A percentile compares a stretch with the other conserved stretches of the same genome.
Conservation (phyloP, 2,797 vertebrate species). For the Danio albolineatus region DNA sequence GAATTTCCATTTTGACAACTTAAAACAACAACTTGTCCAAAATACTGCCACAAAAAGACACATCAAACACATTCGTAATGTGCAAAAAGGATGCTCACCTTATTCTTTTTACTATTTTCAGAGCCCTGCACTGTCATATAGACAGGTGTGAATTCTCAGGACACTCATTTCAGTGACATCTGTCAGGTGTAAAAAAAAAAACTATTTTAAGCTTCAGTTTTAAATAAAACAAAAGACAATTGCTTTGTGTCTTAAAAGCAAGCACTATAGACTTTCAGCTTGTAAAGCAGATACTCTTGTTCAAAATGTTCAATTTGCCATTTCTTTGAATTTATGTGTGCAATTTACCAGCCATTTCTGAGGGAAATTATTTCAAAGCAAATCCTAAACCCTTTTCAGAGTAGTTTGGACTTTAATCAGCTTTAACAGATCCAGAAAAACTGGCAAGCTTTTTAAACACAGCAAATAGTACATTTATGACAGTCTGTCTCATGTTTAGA, state of each 20-base stretch:
- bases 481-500: background rate
- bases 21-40: background rate
- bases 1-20: background rate
- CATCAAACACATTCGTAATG: background rate
- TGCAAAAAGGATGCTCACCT: background rate
- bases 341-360: background rate
- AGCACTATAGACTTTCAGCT: too few relatives aligned
- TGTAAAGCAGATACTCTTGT: too few relatives aligned
- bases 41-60: background rate
- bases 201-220: background rate
- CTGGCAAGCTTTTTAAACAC: background rate
- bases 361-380: background rate
- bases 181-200: background rate
- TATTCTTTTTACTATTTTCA: background rate
- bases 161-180: background rate
- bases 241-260: too few relatives aligned
- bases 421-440: too few relatives aligned
- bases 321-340: background rate
- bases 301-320: background rate
- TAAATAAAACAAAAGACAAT: too few relatives aligned
- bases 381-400: too few relatives aligned
- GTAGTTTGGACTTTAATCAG: too few relatives aligned
- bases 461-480: background rate
- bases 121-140: background rate
- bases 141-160: background rate